These are phyloP conservation scores for Chionodraco myersi DNA, from an alignment of 2,113 vertebrate genomes.

Conservation along the genomic window DNA sequence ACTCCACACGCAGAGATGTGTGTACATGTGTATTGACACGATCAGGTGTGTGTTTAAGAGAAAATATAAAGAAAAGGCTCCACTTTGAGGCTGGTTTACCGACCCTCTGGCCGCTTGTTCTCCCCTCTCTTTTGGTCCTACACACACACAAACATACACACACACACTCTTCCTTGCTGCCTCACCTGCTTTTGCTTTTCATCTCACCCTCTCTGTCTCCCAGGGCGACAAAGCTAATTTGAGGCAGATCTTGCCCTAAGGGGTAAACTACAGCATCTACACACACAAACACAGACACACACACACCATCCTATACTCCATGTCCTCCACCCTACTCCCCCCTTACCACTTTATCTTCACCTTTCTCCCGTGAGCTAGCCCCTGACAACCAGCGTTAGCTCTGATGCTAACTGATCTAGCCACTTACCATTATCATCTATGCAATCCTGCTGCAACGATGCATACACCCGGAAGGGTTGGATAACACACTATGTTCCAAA, in stretches of 20 bases:
- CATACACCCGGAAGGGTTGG: slow-evolving; percentile 20
- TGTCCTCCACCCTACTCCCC: slow-evolving; percentile 39
- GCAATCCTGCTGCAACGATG: slow-evolving; percentile 55
- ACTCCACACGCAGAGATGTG: slow-evolving; percentile 13
- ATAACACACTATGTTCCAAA: slow-evolving; percentile 25
- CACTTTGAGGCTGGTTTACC: slow-evolving; percentile 72
- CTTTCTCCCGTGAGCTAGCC: slow-evolving; percentile 68
- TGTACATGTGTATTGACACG: slow-evolving; percentile 27
- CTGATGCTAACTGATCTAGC: slow-evolving; percentile 72
- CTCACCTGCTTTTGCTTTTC: slow-evolving; percentile 61
- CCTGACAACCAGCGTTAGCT: slow-evolving; percentile 65
- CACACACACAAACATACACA: slow-evolving; percentile 24
- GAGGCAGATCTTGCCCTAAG: slow-evolving; percentile 83
- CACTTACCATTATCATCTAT: slow-evolving; percentile 72
- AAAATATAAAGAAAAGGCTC: slow-evolving; percentile 55
- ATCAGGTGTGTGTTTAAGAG: slow-evolving; percentile 54
- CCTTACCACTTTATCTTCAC: slow-evolving; percentile 70
- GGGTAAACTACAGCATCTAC: slow-evolving; percentile 72
- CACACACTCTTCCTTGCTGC: slow-evolving; percentile 49
- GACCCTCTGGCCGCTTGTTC: slow-evolving; percentile 65
- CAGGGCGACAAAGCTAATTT: slow-evolving; percentile 83
- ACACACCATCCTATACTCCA: slow-evolving; percentile 18
- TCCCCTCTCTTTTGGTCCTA: slow-evolving; percentile 22
- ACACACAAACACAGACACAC: slow-evolving; percentile 23
- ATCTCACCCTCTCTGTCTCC: slow-evolving; percentile 76